Percentiles rank a stretch among this genome's conserved stretches.
Conservation (phyloP, 2,797 vertebrate species). For the Anabacerthia variegaticeps region DNA sequence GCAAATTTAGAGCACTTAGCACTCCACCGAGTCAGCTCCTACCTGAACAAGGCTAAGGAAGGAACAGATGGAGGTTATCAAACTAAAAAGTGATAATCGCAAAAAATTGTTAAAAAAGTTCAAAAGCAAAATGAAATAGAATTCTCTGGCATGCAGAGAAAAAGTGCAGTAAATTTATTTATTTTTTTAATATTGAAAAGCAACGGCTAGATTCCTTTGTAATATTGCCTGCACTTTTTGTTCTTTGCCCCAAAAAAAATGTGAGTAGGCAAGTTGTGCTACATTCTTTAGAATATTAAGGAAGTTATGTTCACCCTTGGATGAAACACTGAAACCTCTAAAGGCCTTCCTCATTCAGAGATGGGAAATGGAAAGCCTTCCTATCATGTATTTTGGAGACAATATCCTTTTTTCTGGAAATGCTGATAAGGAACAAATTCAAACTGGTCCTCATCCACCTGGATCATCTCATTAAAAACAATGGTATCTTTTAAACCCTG, state of each 20-base stretch:
- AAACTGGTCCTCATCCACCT: constrained; percentile 11
- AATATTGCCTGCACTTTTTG: background rate
- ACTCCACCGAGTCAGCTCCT: background rate
- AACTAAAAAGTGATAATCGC: background rate
- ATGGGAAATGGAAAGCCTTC: constrained; percentile 45
- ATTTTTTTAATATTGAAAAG: background rate
- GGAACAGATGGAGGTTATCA: constrained; percentile 2
- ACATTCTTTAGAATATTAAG: background rate
- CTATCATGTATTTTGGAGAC: constrained; percentile 46
- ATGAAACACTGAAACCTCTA: constrained; percentile 37
- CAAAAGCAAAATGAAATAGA: background rate
- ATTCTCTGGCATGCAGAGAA: background rate
- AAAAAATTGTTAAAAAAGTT: background rate
- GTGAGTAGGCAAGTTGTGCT: background rate
- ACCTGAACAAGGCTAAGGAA: constrained; percentile 25
- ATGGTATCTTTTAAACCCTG: constrained; percentile 48
- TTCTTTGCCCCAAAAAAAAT: background rate
- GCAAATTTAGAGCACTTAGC: constrained; percentile 58
- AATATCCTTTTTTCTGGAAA: constrained; percentile 63
- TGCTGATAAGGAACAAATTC: constrained; percentile 67
- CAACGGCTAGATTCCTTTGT: background rate
- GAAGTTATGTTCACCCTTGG: constrained; percentile 35
- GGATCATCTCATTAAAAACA: constrained; percentile 54
- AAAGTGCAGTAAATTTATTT: background rate
- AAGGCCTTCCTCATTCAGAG: constrained; percentile 12